Conservation (phyloP, 1,140 invertebrate species). For the Zophobas atratus region DNA sequence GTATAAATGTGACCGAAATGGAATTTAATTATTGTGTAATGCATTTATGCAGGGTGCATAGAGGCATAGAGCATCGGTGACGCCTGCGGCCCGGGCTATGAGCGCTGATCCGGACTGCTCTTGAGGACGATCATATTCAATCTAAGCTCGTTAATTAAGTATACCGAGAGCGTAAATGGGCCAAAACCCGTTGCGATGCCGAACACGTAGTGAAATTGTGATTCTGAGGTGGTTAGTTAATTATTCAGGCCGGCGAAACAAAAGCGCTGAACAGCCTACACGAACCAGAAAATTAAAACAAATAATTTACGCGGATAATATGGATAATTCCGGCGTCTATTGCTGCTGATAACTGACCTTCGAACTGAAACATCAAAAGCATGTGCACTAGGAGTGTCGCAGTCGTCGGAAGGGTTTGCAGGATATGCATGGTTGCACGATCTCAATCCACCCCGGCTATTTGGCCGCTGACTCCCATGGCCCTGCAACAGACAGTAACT, state of each 20-base stretch:
- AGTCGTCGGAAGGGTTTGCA: slow-evolving; percentile 53
- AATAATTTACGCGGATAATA: slow-evolving; percentile 61
- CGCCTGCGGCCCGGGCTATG: slow-evolving; percentile 51
- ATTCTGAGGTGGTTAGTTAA: slow-evolving; percentile 67
- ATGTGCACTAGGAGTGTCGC: slow-evolving; percentile 56
- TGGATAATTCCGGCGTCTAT: slow-evolving; percentile 51
- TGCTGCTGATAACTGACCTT: slow-evolving; percentile 40
- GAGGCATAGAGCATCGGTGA: slow-evolving; percentile 43
- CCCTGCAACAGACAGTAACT: slow-evolving; percentile 60
- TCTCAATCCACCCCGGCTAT: slow-evolving; percentile 63
- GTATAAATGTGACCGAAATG: slow-evolving; percentile 65
- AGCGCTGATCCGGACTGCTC: slow-evolving; percentile 51
- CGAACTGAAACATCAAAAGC: slow-evolving; percentile 55
- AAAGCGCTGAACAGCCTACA: slow-evolving; percentile 56
- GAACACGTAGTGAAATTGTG: slow-evolving; percentile 66
- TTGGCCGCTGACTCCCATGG: slow-evolving; percentile 59
- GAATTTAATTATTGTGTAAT: slow-evolving; percentile 67
- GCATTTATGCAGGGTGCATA: slow-evolving; percentile 61
- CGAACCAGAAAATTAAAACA: slow-evolving; percentile 60
- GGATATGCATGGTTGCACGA: slow-evolving; percentile 59
- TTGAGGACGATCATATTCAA: slow-evolving; percentile 61
- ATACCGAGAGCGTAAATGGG: slow-evolving; percentile 58
- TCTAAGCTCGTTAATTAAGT: slow-evolving; percentile 65
- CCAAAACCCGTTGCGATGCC: slow-evolving; percentile 63
- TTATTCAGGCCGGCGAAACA: slow-evolving; percentile 64